Conservation (phyloP, 1,140 invertebrate species). For the Mactra quadrangularis region DNA sequence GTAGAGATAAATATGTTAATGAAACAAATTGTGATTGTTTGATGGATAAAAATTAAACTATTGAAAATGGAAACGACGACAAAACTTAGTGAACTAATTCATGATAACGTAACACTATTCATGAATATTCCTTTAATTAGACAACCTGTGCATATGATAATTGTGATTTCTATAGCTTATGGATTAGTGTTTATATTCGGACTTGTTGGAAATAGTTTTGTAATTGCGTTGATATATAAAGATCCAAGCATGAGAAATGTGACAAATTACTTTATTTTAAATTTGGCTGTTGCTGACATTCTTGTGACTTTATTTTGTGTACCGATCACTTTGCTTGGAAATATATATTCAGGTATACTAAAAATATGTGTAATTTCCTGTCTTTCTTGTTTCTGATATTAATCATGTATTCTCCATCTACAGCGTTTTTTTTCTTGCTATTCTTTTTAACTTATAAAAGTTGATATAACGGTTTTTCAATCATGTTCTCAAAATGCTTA, state of each 20-base stretch:
- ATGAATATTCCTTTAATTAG: conserved; percentile 10
- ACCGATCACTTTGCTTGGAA: conserved; percentile 42
- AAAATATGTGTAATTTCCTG: neutral
- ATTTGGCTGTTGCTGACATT: conserved; percentile 96
- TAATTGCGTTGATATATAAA: conserved; percentile 92
- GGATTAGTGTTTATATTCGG: conserved; percentile 49
- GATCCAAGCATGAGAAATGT: conserved; percentile 94
- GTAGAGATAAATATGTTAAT: no score
- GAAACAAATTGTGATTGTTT: no score
- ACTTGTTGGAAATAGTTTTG: conserved; percentile 91
- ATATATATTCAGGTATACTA: conserved; percentile 36
- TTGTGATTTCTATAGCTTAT: conserved; percentile 39
- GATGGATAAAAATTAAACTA: no score
- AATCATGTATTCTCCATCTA: no score
- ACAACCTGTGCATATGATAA: conserved; percentile 44
- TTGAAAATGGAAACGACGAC: no score
- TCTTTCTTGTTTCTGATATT: no score
- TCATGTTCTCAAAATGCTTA: no score
- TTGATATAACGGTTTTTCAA: no score
- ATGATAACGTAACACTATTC: no score
- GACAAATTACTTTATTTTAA: conserved; percentile 97
- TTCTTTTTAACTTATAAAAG: no score
- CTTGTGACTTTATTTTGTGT: conserved; percentile 91
- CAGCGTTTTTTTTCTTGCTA: no score
- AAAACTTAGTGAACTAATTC: no score